A percentile compares a stretch with the other conserved stretches of the same genome.
Evolutionary conservation across 30 jellyfish, hydroid and myxozoan species (phyloP).

Genomic region (Aurelia sp.): DNA sequence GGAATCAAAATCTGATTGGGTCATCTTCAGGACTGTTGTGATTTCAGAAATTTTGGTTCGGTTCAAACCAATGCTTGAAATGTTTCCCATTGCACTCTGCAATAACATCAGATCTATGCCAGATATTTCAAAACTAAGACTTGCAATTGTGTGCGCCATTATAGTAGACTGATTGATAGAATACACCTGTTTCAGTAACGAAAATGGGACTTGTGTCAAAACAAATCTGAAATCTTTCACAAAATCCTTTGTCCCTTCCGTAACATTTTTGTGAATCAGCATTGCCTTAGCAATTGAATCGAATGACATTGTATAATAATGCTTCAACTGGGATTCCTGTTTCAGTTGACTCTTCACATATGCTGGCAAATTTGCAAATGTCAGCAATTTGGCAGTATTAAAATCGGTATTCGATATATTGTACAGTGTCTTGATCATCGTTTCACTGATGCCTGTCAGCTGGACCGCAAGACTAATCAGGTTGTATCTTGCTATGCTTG

Average conservation of each 20-base stretch:
- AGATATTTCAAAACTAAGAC: background rate
- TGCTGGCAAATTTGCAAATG: background rate
- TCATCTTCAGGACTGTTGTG: background rate
- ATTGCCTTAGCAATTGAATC: background rate
- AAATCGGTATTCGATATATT: background rate
- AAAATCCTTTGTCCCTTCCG: slow-evolving; percentile 18
- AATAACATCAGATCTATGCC: slow-evolving; percentile 2
- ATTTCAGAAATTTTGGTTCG: slow-evolving; percentile 1
- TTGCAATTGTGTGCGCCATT: background rate
- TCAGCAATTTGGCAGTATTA: background rate
- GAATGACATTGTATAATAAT: slow-evolving; percentile 22
- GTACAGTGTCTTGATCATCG: background rate
- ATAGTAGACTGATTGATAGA: background rate
- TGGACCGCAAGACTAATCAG: background rate
- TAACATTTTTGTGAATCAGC: background rate
- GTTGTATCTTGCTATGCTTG: background rate
- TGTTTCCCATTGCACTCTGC: background rate
- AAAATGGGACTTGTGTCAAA: slow-evolving; percentile 1
- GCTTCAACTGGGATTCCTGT: background rate
- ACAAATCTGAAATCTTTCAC: background rate
- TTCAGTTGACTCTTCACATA: slow-evolving; percentile 8
- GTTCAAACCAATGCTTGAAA: background rate
- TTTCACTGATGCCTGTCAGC: background rate
- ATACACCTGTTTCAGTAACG: background rate
- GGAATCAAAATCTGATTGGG: background rate